A percentile compares a stretch with the other conserved stretches of the same genome.
These are phyloP conservation scores for Neosalanx taihuensis DNA, from an alignment of 2,797 vertebrate species.

Conservation along the genomic window DNA sequence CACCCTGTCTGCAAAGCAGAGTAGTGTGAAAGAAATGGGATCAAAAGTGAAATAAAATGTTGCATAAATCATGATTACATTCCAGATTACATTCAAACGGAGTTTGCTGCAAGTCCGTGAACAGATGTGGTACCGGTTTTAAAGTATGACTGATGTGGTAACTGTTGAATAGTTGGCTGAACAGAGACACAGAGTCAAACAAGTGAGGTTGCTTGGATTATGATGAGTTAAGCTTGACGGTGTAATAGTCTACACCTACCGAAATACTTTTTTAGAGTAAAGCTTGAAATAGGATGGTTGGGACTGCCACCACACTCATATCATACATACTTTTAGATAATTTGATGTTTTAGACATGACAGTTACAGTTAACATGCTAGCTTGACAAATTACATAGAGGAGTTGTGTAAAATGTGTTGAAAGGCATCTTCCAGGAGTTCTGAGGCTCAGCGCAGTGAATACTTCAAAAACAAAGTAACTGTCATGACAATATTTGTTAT, in stretches of 20 bases:
- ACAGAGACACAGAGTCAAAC: background rate
- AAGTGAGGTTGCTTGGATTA: background rate
- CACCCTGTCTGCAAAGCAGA: conserved; percentile 12
- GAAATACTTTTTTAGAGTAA: too few species aligned
- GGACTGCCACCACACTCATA: background rate
- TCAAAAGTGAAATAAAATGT: conserved; percentile 9
- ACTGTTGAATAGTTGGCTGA: conserved; percentile 2
- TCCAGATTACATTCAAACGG: conserved; percentile 24
- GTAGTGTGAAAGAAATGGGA: conserved; percentile 6
- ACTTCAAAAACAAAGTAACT: background rate
- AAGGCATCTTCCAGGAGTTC: conserved; percentile 6
- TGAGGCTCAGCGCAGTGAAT: background rate
- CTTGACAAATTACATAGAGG: background rate
- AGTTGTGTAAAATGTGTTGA: background rate
- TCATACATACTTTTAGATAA: background rate
- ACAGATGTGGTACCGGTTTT: background rate
- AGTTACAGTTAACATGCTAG: background rate
- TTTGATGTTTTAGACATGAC: background rate
- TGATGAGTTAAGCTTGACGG: background rate
- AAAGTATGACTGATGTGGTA: background rate
- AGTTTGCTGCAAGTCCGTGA: background rate
- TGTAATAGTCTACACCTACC: background rate
- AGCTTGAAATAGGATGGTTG: too few species aligned
- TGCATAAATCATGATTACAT: conserved; percentile 42
- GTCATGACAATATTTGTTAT: background rate